Percentiles rank a stretch among this genome's conserved stretches.
These are phyloP conservation scores for Caenorhabditis macrosperma DNA, from an alignment of 2,888 invertebrate genomes.

Conservation along the genomic window DNA sequence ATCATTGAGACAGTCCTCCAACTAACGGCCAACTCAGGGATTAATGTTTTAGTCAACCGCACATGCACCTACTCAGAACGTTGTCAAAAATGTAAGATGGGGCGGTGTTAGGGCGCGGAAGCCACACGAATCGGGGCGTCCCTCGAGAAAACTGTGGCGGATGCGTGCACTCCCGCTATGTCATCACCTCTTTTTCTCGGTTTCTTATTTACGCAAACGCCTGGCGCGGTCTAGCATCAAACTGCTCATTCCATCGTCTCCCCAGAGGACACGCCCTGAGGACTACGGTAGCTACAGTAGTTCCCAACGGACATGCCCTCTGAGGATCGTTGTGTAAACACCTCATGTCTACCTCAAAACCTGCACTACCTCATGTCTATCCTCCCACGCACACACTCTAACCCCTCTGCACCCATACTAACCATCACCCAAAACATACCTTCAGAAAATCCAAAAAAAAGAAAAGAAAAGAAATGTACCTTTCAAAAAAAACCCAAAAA, in stretches of 20 bases:
- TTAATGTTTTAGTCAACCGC: conserved; percentile 1
- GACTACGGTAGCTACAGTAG: background rate
- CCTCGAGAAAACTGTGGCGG: conserved; percentile 22
- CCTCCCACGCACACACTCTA: background rate
- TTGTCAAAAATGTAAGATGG: background rate
- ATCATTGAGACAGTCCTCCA: conserved; percentile 1
- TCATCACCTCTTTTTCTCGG: background rate
- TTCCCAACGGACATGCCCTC: background rate
- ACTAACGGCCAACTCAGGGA: conserved; percentile 16
- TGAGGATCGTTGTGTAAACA: background rate
- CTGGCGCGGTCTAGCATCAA: background rate
- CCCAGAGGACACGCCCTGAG: too few relatives aligned
- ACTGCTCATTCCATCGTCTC: background rate
- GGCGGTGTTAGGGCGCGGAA: background rate
- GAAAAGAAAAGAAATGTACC: background rate
- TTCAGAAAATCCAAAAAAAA: background rate
- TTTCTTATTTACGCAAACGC: background rate
- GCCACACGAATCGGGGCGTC: conserved; percentile 3
- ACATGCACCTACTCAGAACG: conserved; percentile 12
- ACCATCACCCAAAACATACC: background rate
- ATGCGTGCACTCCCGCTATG: background rate
- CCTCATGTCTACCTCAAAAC: conserved; percentile 1
- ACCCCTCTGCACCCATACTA: conserved; percentile 5
- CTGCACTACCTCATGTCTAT: background rate
- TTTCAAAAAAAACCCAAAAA: background rate